phyloP scores from a whole-genome alignment of 2,113 vertebrate genomes.

The Ellobius talpinus region DNA sequence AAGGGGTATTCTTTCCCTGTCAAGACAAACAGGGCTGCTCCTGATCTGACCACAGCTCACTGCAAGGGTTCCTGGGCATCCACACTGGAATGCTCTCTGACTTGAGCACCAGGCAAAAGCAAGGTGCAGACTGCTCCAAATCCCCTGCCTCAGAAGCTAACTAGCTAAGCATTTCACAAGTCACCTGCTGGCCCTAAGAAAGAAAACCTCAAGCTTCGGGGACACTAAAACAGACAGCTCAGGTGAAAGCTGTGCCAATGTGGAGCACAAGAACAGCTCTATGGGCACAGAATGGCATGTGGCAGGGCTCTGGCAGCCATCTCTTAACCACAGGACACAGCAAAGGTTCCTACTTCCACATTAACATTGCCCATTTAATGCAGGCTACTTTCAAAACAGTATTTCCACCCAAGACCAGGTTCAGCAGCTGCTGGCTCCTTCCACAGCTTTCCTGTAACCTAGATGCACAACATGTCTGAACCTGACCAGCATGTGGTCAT shows the following conservation, averaged over 20 bases:
- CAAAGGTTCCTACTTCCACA: not conserved
- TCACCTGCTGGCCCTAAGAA: not conserved
- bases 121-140: not conserved
- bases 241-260: not conserved
- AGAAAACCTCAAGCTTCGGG: not conserved
- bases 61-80: not conserved
- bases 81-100: not conserved
- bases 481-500: not conserved
- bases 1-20: not conserved
- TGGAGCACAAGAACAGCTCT: not conserved
- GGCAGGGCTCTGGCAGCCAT: not conserved
- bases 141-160: not conserved
- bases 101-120: not conserved
- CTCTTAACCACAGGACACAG: not conserved
- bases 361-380: not conserved
- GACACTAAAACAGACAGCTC: not conserved
- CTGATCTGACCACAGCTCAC: not conserved
- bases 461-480: not conserved
- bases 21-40: not conserved
- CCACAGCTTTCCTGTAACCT: not conserved
- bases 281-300: not conserved
- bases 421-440: too few relatives aligned
- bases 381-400: not conserved
- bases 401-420: not conserved
- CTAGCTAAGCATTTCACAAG: not conserved